phyloP scores from a whole-genome alignment of 2,113 vertebrate genomes.

The Todiramphus chloris region DNA sequence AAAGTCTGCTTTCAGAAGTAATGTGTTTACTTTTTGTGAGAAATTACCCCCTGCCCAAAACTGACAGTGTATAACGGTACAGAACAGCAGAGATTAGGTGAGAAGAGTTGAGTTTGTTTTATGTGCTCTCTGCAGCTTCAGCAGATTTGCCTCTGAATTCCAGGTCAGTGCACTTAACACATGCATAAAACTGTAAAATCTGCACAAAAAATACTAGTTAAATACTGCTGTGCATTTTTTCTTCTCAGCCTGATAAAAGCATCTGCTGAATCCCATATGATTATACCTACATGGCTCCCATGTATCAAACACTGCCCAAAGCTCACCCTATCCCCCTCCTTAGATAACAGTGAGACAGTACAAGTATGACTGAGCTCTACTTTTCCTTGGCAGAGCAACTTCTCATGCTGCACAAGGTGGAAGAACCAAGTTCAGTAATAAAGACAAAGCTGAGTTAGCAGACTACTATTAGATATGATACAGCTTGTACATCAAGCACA shows the following conservation, averaged over 20 bases:
- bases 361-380: background rate
- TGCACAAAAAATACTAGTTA: background rate
- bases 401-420: background rate
- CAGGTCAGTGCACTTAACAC: background rate
- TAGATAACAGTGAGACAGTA: background rate
- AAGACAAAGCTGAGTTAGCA: background rate
- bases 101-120: background rate
- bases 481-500: background rate
- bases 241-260: background rate
- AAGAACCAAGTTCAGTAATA: background rate
- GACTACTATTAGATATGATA: background rate
- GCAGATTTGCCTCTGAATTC: background rate
- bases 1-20: background rate
- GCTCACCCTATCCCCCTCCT: background rate
- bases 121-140: background rate
- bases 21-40: background rate
- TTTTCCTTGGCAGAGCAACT: background rate
- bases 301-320: background rate
- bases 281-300: background rate
- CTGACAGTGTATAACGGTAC: background rate
- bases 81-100: background rate
- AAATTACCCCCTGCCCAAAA: background rate
- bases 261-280: background rate
- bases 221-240: background rate
- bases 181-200: background rate